A percentile compares a stretch with the other conserved stretches of the same genome.
Evolutionary conservation across 2,888 invertebrate species (phyloP).

Genomic region (Lordiphosa fenestrarum): DNA sequence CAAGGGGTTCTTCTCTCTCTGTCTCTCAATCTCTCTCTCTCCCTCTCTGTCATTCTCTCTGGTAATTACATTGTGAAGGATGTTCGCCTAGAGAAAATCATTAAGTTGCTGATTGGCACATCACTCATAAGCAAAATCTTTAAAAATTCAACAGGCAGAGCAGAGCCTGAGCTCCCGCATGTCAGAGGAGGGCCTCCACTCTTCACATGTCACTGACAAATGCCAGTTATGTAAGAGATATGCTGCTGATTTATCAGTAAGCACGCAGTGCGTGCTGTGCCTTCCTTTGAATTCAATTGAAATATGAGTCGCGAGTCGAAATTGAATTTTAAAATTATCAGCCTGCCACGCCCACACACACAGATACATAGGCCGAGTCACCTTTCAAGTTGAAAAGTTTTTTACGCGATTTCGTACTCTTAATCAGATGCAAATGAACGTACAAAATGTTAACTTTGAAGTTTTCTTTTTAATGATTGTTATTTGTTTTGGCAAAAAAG

Average conservation of each 20-base stretch:
- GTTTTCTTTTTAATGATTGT: constrained; percentile 46
- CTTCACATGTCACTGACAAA: constrained; percentile 59
- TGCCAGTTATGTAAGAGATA: constrained; percentile 52
- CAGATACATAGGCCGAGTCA: not conserved
- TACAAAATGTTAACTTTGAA: constrained; percentile 4
- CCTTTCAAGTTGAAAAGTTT: constrained; percentile 2
- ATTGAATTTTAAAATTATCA: constrained; percentile 60
- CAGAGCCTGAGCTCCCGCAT: constrained; percentile 33
- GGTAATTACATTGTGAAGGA: constrained; percentile 27
- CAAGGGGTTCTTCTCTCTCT: constrained; percentile 12
- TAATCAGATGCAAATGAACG: constrained; percentile 68
- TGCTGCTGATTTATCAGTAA: constrained; percentile 54
- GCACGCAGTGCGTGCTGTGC: constrained; percentile 33
- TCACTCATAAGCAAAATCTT: constrained; percentile 24
- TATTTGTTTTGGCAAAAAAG: constrained; percentile 43
- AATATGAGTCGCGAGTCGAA: constrained; percentile 56
- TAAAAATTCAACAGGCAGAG: constrained; percentile 34
- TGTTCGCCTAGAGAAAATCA: not conserved
- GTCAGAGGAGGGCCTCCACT: constrained; percentile 16
- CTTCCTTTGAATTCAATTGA: constrained; percentile 32
- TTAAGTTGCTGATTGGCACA: too few relatives aligned
- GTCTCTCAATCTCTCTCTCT: too few relatives aligned
- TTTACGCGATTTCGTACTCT: constrained; percentile 28
- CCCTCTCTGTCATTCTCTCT: not conserved
- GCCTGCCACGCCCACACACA: constrained; percentile 4